Conservation (phyloP, 2,888 invertebrate species). For the Drosophila limbata region DNA sequence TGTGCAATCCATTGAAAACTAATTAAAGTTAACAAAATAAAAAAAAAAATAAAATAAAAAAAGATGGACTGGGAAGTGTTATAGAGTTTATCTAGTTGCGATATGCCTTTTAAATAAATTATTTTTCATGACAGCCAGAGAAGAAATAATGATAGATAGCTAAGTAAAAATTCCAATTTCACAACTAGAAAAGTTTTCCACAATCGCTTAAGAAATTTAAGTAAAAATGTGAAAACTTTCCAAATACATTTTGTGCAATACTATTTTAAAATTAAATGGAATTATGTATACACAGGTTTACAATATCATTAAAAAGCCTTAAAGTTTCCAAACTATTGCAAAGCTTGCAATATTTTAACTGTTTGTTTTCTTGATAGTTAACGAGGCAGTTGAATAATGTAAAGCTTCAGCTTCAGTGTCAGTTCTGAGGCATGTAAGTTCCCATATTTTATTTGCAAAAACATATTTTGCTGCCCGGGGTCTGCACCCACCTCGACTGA, state of each 20-base stretch:
- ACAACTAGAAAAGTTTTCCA: conserved; percentile 20
- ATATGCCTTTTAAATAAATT: conserved; percentile 38
- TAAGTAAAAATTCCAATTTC: conserved; percentile 21
- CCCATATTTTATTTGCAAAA: conserved; percentile 21
- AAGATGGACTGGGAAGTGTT: not conserved
- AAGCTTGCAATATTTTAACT: conserved; percentile 1
- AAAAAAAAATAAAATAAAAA: conserved; percentile 5
- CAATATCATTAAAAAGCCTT: conserved; percentile 12
- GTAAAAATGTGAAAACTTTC: conserved; percentile 2
- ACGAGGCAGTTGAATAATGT: conserved; percentile 19
- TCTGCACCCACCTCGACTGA: conserved; percentile 56
- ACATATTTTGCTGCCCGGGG: conserved; percentile 22
- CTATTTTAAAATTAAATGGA: not conserved
- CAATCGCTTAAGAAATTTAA: conserved; percentile 3
- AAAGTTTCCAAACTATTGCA: conserved; percentile 10
- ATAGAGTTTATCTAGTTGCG: conserved; percentile 10
- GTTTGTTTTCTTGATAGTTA: conserved; percentile 14
- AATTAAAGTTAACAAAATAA: conserved; percentile 41
- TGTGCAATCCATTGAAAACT: conserved; percentile 56
- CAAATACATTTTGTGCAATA: not conserved
- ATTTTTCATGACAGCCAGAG: conserved; percentile 26
- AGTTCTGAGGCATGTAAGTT: conserved; percentile 23
- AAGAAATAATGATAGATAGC: conserved; percentile 35
- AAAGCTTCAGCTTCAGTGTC: conserved; percentile 18
- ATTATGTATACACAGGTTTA: not conserved